Base-by-base conservation (phyloP, 1,140 invertebrate genomes). In the Bombus cullumanus region DNA sequence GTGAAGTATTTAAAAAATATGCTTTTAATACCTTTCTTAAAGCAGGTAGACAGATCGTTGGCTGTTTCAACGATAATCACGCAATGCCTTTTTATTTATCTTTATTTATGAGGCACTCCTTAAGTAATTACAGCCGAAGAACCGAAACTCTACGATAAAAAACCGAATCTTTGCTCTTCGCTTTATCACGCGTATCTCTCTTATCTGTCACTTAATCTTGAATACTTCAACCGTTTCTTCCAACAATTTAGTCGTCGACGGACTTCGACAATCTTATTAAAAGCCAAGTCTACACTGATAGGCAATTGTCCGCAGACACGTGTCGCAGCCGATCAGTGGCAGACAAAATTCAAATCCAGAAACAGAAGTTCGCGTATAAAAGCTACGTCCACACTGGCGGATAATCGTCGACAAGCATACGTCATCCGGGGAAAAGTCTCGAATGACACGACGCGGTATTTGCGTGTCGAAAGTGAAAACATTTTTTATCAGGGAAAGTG, bases 161-260 rank as follows among this genome's bases (percentile, higher is more conserved):
- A 53, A 28, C 1, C 1, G 18, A 22, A 22, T 41, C 4, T 41
- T n/a, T 39, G 22, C 12, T 39, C 10, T 64, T 43, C 3, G 12
- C 10, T 13, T 78, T 59, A 59, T 59, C 53, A 2, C 47, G 6
- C 6, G 15, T 83, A 78, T 83, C 74, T 31, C 2, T 28, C 37
- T 83, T 78, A 84, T 79, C 75, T 28, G 5, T 2, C 28, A 5
- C 8, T 47, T 71, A 57, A 83, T 78, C 75, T 6, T 53, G 13
- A 31, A 25, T 13, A n/a, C 10, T 41, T 37, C 8, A 41, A n/a
- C 4, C 10, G 28, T 31, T 31, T 10, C 41, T 66, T 8, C 22
- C 10, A 25, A 43, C 31, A n/a, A 2, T 22, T 53, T 10, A 25
- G 15, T 53, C 25, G 6, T 34, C 10, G 22, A 2, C 1, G 18